Evolutionary conservation across 1,140 invertebrate species (phyloP).

Genomic region (Zaprionus lachaisei): DNA sequence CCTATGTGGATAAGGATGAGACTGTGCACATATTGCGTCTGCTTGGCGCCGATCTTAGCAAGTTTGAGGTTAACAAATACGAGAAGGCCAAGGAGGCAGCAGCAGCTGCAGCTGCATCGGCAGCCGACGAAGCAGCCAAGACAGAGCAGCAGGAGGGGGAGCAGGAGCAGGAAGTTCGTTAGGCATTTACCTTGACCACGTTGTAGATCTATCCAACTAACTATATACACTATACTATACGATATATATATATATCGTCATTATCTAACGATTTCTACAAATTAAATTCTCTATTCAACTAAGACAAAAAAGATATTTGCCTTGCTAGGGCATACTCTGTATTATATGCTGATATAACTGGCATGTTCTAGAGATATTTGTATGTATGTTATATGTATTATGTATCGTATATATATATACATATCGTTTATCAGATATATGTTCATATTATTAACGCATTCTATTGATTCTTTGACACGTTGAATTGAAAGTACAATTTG

Average conservation of each 20-base stretch:
- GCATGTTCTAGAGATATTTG: too few species aligned
- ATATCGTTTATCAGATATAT: too few species aligned
- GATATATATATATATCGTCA: not conserved
- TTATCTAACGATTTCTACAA: not conserved
- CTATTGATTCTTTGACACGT: too few species aligned
- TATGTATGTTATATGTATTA: too few species aligned
- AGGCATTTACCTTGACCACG: not conserved
- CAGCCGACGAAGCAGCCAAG: constrained; percentile 22
- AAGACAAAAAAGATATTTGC: too few species aligned
- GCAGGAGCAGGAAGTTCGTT: not conserved
- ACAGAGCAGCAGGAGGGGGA: not conserved
- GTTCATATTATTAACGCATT: too few species aligned
- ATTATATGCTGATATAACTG: too few species aligned
- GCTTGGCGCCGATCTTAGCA: constrained; percentile 92
- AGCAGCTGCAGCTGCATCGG: constrained; percentile 43
- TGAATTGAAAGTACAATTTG: too few species aligned
- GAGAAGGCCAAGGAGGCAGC: constrained; percentile 75
- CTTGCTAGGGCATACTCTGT: too few species aligned
- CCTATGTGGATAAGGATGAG: constrained; percentile 93
- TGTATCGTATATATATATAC: too few species aligned
- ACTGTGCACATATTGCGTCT: constrained; percentile 94
- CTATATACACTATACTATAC: not conserved
- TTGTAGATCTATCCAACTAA: not conserved
- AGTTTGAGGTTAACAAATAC: constrained; percentile 86
- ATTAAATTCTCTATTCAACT: not conserved